Conservation (phyloP, 2,888 invertebrate genomes). For the Drosophila macrospina region DNA sequence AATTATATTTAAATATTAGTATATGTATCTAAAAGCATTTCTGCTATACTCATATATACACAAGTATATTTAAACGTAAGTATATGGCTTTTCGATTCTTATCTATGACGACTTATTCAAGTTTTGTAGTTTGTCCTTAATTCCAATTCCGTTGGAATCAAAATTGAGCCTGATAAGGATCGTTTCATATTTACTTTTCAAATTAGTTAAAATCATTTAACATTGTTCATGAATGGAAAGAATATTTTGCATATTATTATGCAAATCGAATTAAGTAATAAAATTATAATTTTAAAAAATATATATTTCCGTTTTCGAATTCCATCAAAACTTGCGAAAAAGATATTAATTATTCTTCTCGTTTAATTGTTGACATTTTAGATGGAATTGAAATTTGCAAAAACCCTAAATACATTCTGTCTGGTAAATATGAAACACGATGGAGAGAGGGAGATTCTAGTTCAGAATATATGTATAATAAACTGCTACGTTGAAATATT, state of each 20-base stretch:
- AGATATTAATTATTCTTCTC: background rate
- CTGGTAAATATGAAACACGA: constrained; percentile 22
- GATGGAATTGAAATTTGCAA: constrained; percentile 1
- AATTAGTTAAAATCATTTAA: constrained; percentile 1
- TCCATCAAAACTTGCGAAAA: background rate
- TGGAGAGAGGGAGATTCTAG: constrained; percentile 17
- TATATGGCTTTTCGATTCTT: constrained; percentile 39
- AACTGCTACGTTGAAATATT: constrained; percentile 55
- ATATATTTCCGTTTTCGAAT: no score
- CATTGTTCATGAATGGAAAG: background rate
- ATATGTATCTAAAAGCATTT: constrained; percentile 27
- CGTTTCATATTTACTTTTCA: constrained; percentile 22
- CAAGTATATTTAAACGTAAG: constrained; percentile 40
- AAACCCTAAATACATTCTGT: constrained; percentile 5
- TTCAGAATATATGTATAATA: constrained; percentile 46
- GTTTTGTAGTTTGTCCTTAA: constrained; percentile 12
- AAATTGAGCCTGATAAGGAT: constrained; percentile 6
- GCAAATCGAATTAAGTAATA: background rate
- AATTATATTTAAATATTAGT: constrained; percentile 25
- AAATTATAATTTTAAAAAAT: no score
- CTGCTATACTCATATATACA: constrained; percentile 42
- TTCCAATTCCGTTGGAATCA: constrained; percentile 6
- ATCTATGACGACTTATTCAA: constrained; percentile 21
- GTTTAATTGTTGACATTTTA: background rate
- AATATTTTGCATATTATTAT: background rate